A percentile compares a stretch with the other conserved stretches of the same genome.
These are phyloP conservation scores for Isichthys henryi DNA, from an alignment of 2,113 vertebrate species.

Conservation along the genomic window DNA sequence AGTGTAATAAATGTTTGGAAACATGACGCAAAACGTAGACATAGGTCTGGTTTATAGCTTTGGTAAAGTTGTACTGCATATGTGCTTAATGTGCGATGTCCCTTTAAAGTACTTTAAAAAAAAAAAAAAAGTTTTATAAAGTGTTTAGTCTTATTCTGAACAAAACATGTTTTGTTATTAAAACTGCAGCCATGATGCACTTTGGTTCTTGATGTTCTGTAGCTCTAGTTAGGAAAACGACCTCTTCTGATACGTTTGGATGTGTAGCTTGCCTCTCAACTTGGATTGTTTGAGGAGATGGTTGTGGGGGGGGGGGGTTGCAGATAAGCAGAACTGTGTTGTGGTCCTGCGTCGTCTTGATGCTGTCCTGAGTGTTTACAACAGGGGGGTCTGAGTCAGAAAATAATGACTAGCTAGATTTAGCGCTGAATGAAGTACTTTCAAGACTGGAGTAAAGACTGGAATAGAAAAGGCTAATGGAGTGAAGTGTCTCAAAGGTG, in stretches of 20 bases:
- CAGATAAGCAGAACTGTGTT: not conserved
- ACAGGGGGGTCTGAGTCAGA: slow-evolving; percentile 4
- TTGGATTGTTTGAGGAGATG: not conserved
- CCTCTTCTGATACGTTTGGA: not conserved
- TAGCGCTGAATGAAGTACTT: slow-evolving; percentile 9
- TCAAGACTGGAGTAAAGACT: not conserved
- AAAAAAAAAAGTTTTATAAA: not conserved
- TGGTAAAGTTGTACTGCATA: not conserved
- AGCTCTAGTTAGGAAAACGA: not conserved
- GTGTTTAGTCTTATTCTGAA: not conserved
- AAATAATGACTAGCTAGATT: slow-evolving; percentile 8
- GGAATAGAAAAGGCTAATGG: not conserved
- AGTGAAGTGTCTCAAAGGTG: not conserved
- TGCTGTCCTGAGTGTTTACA: not conserved
- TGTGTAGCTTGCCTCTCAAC: not conserved
- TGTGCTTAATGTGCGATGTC: not conserved
- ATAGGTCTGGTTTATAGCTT: not conserved
- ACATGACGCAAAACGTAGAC: not conserved
- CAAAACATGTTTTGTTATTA: not conserved
- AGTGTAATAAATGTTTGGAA: not conserved
- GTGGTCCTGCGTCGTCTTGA: not conserved
- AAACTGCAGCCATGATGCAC: not conserved
- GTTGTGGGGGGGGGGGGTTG: not conserved
- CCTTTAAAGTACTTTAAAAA: not conserved
- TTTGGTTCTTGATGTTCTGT: not conserved